A percentile compares a stretch with the other conserved stretches of the same genome.
These are phyloP conservation scores for Heliconius cydno DNA, from an alignment of 2,888 invertebrate species.

Conservation along the genomic window DNA sequence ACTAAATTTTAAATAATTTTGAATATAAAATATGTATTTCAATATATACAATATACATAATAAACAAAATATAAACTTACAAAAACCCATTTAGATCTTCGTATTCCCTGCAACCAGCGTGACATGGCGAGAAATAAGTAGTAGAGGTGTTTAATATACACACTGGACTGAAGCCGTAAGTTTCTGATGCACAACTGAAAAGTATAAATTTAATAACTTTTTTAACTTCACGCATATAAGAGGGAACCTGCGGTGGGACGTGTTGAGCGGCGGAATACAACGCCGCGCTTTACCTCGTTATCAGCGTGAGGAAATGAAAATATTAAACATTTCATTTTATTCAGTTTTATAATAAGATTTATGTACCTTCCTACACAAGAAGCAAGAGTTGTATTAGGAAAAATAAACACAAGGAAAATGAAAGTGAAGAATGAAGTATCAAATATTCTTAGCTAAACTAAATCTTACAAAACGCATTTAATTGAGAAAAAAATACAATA, in stretches of 20 bases:
- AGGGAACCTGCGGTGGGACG: neutral
- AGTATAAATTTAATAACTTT: neutral
- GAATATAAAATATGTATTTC: too few relatives aligned
- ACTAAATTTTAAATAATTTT: too few relatives aligned
- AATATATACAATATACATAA: neutral
- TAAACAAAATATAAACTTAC: slow-evolving; percentile 55
- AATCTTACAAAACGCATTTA: too few relatives aligned
- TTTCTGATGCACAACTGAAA: slow-evolving; percentile 64
- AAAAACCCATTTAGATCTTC: slow-evolving; percentile 66
- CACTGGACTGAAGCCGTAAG: slow-evolving; percentile 71
- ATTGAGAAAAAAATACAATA: neutral
- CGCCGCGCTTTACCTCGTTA: neutral
- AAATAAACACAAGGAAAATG: too few relatives aligned
- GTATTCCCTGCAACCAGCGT: slow-evolving; percentile 65
- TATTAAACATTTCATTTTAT: neutral
- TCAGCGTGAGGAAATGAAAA: neutral
- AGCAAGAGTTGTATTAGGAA: too few relatives aligned
- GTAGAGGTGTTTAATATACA: slow-evolving; percentile 61
- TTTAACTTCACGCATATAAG: neutral
- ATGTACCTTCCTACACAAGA: too few relatives aligned
- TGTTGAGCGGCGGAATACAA: neutral
- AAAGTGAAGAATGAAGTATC: neutral
- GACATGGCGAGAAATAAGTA: slow-evolving; percentile 74
- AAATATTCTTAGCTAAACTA: too few relatives aligned
- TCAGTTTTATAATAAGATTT: too few relatives aligned